phyloP scores from a whole-genome alignment of 2,888 invertebrate genomes.

The Argynnis bischoffii region DNA sequence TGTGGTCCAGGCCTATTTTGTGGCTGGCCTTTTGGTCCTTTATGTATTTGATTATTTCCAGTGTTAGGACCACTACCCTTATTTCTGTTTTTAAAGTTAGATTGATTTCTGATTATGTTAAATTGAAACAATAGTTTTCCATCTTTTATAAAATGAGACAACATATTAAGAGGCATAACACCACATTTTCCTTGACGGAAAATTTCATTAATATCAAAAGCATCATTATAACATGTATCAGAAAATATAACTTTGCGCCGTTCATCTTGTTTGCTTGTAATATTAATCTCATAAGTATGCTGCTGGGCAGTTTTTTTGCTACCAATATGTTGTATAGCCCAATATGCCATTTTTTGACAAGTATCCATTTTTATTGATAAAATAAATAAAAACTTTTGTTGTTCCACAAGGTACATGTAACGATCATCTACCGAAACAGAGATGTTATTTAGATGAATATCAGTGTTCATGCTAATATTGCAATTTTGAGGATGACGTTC shows the following conservation, averaged over 20 bases:
- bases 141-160: constrained; percentile 60
- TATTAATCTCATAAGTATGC: constrained; percentile 67
- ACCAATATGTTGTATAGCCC: constrained; percentile 69
- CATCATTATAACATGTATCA: constrained; percentile 70
- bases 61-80: constrained; percentile 43
- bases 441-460: constrained; percentile 49
- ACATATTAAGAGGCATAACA: constrained; percentile 57
- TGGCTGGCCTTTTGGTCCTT: constrained; percentile 41
- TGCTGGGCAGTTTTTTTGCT: constrained; percentile 61
- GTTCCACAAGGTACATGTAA: constrained; percentile 56
- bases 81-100: constrained; percentile 39
- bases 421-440: constrained; percentile 53
- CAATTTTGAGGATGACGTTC: constrained; percentile 61
- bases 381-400: constrained; percentile 63
- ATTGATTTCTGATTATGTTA: constrained; percentile 55
- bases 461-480: constrained; percentile 55
- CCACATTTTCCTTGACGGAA: constrained; percentile 65
- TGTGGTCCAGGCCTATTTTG: constrained; percentile 46
- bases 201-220: constrained; percentile 63
- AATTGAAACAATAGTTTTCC: constrained; percentile 61
- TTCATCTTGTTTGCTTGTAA: constrained; percentile 60
- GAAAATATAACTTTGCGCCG: constrained; percentile 61
- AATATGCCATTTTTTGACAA: constrained; percentile 65
- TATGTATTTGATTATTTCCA: constrained; percentile 44
- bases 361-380: constrained; percentile 57